A percentile compares a stretch with the other conserved stretches of the same genome.
Conservation (phyloP, 2,113 vertebrate genomes). For the Natator depressus region DNA sequence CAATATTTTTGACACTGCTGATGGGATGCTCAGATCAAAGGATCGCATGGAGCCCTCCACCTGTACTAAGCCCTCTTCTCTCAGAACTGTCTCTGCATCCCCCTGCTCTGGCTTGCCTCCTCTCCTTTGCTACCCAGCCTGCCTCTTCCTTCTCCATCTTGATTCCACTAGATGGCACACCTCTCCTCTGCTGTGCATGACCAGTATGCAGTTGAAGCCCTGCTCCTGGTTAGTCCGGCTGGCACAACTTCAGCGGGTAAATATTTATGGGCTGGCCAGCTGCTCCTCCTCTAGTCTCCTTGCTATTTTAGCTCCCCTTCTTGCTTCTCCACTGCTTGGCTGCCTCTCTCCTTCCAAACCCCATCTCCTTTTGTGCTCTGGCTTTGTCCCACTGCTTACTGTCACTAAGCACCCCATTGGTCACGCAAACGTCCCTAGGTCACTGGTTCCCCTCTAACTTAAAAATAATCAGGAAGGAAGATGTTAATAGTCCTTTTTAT, state of each 20-base stretch:
- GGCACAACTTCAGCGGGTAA: background rate
- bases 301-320: background rate
- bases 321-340: background rate
- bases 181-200: background rate
- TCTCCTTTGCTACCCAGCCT: background rate
- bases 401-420: background rate
- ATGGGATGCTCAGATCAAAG: background rate
- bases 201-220: background rate
- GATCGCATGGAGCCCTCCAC: background rate
- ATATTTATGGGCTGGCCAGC: accelerated
- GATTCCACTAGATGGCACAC: constrained; percentile 61
- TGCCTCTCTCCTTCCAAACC: background rate
- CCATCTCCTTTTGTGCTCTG: background rate
- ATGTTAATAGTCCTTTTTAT: background rate
- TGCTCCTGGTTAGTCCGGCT: background rate
- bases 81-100: accelerated
- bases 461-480: background rate
- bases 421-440: background rate
- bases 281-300: background rate
- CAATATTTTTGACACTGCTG: background rate
- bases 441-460: background rate
- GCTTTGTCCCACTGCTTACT: background rate
- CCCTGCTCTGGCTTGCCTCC: background rate
- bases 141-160: background rate
- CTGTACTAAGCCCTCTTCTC: background rate